phyloP scores from a whole-genome alignment of 2,797 vertebrate genomes.

The Parauchenoglanis punctatus region DNA sequence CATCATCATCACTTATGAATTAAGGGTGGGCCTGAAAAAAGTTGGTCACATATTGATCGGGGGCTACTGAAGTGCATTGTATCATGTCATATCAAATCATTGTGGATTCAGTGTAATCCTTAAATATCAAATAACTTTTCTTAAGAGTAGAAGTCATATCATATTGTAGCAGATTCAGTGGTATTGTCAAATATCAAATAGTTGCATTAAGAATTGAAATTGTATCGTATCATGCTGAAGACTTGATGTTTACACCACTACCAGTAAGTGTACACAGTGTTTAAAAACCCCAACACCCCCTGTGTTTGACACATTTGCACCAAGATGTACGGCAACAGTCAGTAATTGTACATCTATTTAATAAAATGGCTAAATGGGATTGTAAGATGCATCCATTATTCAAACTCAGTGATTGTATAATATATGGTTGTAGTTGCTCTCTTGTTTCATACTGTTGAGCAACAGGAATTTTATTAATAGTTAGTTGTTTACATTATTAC shows the following conservation, averaged over 20 bases:
- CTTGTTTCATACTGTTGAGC: neutral
- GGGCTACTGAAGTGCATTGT: neutral
- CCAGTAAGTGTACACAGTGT: neutral
- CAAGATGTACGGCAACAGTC: neutral
- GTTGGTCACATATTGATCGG: neutral
- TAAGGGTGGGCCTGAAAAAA: neutral
- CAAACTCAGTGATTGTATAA: neutral
- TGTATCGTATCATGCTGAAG: neutral
- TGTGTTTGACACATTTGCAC: neutral
- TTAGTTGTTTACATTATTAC: neutral
- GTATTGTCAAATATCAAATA: neutral
- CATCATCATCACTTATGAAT: neutral
- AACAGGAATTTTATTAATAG: neutral
- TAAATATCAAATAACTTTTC: too few species aligned
- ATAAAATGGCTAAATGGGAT: neutral
- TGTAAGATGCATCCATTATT: neutral
- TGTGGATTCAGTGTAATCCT: neutral
- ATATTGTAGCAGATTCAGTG: neutral
- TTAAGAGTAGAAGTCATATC: too few species aligned
- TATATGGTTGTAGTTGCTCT: neutral
- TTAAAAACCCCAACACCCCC: neutral
- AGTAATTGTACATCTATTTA: neutral
- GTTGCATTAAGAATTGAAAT: neutral
- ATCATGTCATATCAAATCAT: neutral
- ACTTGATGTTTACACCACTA: neutral